These are phyloP conservation scores for Drosophila willistoni DNA, from an alignment of 1,140 invertebrate species.

Conservation along the genomic window DNA sequence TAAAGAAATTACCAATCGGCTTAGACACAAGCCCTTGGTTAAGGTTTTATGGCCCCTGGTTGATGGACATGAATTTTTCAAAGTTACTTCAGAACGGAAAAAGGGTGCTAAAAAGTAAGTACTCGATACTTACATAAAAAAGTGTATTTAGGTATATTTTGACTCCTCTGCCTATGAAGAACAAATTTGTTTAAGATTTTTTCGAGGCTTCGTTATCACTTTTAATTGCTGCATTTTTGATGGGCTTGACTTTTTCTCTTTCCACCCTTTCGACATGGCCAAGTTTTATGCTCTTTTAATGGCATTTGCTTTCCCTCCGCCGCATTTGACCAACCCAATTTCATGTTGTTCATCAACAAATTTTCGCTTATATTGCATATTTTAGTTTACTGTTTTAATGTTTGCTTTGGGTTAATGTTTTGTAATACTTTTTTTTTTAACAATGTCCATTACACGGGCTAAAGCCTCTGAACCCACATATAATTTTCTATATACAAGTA, in stretches of 20 bases:
- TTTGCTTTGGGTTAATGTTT: constrained; percentile 38
- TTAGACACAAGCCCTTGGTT: constrained; percentile 47
- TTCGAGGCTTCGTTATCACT: constrained; percentile 51
- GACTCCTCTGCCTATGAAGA: background rate
- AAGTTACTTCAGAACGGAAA: constrained; percentile 36
- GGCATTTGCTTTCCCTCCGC: constrained; percentile 29
- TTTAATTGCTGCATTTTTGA: constrained; percentile 80
- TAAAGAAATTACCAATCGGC: constrained; percentile 57
- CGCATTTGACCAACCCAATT: background rate
- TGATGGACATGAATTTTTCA: constrained; percentile 58
- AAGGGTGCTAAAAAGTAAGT: constrained; percentile 58
- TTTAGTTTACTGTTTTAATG: constrained; percentile 59
- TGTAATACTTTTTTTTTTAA: constrained; percentile 14
- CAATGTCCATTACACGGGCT: constrained; percentile 50
- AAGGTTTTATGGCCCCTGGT: constrained; percentile 46
- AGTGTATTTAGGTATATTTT: background rate
- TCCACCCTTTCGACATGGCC: constrained; percentile 30
- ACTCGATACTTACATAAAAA: background rate
- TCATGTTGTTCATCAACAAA: constrained; percentile 42
- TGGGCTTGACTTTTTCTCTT: constrained; percentile 51
- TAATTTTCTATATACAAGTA: constrained; percentile 63
- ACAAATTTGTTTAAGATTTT: constrained; percentile 60
- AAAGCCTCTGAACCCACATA: constrained; percentile 28
- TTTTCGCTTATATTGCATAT: constrained; percentile 64
- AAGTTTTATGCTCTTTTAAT: constrained; percentile 70